Evolutionary conservation across 2,113 vertebrate species (phyloP).

Genomic region (Antennarius striatus): DNA sequence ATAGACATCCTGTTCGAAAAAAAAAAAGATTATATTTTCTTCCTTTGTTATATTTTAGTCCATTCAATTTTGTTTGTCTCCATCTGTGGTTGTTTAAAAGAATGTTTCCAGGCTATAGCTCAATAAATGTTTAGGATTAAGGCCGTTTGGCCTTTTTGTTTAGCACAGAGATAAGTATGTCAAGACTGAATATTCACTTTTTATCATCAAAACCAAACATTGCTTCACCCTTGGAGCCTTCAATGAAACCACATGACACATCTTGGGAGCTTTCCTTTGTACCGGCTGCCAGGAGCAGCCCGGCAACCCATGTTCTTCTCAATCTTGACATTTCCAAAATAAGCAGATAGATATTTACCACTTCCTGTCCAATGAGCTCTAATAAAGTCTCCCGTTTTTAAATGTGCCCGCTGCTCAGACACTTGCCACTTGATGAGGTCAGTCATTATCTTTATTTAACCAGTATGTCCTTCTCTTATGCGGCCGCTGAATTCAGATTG

Average conservation of each 20-base stretch:
- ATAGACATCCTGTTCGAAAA: too few species aligned
- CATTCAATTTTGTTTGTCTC: too few species aligned
- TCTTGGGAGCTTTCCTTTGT: neutral
- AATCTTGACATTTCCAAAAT: conserved; percentile 4
- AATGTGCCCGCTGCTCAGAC: conserved; percentile 8
- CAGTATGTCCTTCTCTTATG: conserved; percentile 10
- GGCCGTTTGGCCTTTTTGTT: too few species aligned
- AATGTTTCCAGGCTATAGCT: too few species aligned
- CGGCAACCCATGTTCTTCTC: neutral
- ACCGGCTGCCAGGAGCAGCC: neutral
- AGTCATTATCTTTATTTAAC: conserved; percentile 32
- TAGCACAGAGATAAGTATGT: too few species aligned
- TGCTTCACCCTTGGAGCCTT: neutral
- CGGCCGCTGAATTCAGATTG: conserved; percentile 21
- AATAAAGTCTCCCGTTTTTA: neutral
- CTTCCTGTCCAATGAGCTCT: conserved; percentile 1
- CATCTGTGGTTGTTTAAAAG: too few species aligned
- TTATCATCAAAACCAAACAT: too few species aligned
- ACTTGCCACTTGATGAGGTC: conserved; percentile 26
- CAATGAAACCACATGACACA: too few species aligned
- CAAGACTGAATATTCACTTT: too few species aligned
- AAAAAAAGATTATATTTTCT: too few species aligned
- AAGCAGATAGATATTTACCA: neutral
- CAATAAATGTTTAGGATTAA: too few species aligned
- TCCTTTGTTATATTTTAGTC: too few species aligned